Evolutionary conservation across 2,888 invertebrate species (phyloP).

Genomic region (Encarsia formosa): DNA sequence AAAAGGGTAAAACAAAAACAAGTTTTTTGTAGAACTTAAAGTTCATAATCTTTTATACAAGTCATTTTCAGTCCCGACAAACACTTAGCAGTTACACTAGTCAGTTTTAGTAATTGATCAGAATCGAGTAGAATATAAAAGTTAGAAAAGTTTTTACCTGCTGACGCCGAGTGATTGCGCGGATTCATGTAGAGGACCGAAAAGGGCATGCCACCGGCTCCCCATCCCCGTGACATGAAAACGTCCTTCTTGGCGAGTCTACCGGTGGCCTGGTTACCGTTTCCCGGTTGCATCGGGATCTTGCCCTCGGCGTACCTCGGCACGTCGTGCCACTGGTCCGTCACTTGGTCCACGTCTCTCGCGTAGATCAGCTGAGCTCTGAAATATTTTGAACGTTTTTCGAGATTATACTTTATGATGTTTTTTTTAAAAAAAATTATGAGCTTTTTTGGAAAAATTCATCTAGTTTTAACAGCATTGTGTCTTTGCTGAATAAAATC

Average conservation of each 20-base stretch:
- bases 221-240: conserved; percentile 54
- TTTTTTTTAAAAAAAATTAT: not conserved
- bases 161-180: conserved; percentile 29
- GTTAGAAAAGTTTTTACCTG: no score
- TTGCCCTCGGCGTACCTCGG: not conserved
- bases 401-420: not conserved
- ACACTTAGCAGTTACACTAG: no score
- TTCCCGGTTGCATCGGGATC: no score
- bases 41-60: no score
- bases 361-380: conserved; percentile 17
- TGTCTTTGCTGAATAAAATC: no score
- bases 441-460: no score
- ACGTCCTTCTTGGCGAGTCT: conserved; percentile 47
- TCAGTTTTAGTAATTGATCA: no score
- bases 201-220: conserved; percentile 56
- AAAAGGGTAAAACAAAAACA: no score
- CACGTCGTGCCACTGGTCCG: not conserved
- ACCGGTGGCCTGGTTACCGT: not conserved
- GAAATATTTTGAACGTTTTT: conserved; percentile 4
- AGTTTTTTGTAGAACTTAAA: no score
- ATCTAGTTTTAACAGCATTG: no score
- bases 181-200: conserved; percentile 53
- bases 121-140: no score
- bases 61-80: no score
- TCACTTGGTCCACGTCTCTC: conserved; percentile 5